Conservation (phyloP, 2,888 invertebrate genomes). For the Schizaphis graminum region DNA sequence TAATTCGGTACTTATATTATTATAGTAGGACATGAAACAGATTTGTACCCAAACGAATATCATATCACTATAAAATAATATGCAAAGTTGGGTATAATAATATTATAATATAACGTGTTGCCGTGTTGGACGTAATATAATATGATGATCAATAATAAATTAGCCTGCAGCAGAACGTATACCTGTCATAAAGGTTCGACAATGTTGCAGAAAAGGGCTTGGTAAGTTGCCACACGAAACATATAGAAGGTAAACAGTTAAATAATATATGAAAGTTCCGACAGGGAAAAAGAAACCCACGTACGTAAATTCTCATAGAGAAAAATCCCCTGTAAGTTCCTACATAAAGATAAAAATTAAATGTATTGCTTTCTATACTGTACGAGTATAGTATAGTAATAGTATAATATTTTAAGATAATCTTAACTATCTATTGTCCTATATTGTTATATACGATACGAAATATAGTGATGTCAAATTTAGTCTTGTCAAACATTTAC, state of each 20-base stretch:
- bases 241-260: not conserved
- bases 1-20: no score
- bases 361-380: no score
- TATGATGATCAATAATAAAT: not conserved
- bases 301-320: not conserved
- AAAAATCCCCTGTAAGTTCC: no score
- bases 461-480: no score
- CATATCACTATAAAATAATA: not conserved
- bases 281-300: not conserved
- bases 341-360: no score
- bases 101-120: no score
- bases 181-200: not conserved
- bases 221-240: not conserved
- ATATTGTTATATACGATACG: no score
- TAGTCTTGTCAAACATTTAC: no score
- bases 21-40: not conserved
- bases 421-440: no score
- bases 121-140: not conserved
- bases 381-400: no score
- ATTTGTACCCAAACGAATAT: not conserved
- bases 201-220: not conserved
- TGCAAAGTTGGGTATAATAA: not conserved
- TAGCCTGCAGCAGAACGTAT: not conserved
- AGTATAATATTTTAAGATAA: no score
- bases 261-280: not conserved